Percentiles rank a stretch among this genome's conserved stretches.
Evolutionary conservation across 2,888 invertebrate genomes (phyloP).

Genomic region (Noctua comes): DNA sequence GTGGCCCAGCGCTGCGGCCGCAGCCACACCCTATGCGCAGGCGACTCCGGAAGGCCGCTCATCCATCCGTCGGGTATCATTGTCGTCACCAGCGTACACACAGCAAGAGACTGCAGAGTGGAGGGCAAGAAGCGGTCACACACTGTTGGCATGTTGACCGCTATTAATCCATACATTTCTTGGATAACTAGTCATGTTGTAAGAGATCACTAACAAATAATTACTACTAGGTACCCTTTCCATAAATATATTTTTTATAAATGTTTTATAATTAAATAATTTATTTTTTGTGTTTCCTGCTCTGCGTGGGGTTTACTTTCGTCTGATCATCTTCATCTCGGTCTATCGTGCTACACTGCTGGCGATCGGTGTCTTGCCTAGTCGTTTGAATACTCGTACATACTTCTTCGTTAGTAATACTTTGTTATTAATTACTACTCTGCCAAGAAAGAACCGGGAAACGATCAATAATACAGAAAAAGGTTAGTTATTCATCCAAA

Average conservation of each 20-base stretch:
- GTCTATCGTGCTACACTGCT: background rate
- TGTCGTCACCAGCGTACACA: slow-evolving; percentile 25
- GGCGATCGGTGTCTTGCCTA: too few species aligned
- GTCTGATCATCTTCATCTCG: background rate
- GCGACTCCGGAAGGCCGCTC: slow-evolving; percentile 31
- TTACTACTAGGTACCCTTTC: background rate
- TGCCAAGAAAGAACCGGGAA: too few species aligned
- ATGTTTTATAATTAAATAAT: background rate
- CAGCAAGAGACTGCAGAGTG: slow-evolving; percentile 8
- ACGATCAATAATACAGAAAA: too few species aligned
- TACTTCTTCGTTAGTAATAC: too few species aligned
- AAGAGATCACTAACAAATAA: slow-evolving; percentile 6
- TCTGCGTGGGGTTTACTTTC: background rate
- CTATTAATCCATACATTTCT: slow-evolving; percentile 24
- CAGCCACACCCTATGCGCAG: slow-evolving; percentile 5
- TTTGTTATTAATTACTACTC: too few species aligned
- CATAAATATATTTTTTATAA: background rate
- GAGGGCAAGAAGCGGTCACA: slow-evolving; percentile 8
- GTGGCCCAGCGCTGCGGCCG: slow-evolving; percentile 20
- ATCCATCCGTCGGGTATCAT: slow-evolving; percentile 33
- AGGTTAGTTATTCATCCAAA: too few species aligned
- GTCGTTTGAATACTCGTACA: too few species aligned
- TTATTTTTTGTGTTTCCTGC: background rate
- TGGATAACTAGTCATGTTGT: slow-evolving; percentile 34
- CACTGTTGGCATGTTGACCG: slow-evolving; percentile 22